Evolutionary conservation across 2,888 invertebrate genomes (phyloP), one percentile per base, ranked within the genome.

Genomic region (Monochamus alternatus): DNA sequence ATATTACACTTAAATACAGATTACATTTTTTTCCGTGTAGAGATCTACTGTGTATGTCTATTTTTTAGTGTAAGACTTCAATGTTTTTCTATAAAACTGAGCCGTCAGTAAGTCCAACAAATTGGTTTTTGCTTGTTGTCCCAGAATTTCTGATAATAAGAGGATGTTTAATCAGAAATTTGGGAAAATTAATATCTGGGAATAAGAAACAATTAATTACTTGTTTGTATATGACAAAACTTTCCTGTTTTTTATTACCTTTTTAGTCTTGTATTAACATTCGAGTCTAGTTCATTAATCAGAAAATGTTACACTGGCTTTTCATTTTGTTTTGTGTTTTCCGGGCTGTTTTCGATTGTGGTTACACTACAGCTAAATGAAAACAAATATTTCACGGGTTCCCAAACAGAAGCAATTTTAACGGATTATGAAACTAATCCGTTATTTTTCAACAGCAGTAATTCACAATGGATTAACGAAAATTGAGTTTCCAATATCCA

Each of bases 391-490:
- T 64, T 51, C 47, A 64, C 22, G 22, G 38, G 44, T 30, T 9
- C 12, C 7, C 4, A 64, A 30, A 51, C 64, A 30, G 64, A 64
- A 64, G 47, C 31, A 64, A 64, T 64, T 64, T 60, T 51, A 31
- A 22, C 47, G 47, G 47, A 30, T 64, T 12, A 44, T 38, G 47
- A 30, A 64, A 64, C 64, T 47, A 64, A 47, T 64, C 7, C 31
- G n/a, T 47, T 64, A 55, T 64, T 64, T 47, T 31, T 31, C 63
- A 43, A n/a, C n/a, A 62, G 38, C 44, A 30, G n/a, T 63, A 63
- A 22, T 63, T 63, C 63, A 44, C 31, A 47, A 22, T 7, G 31
- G 9, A 31, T 64, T 64, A 51, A 9, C 64, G 44, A 64, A 64
- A n/a, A 47, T 47, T 38, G 47, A 47, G 30, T 64, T 64, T 64